Conservation (phyloP, 2,888 invertebrate species). For the Rhagium mordax region DNA sequence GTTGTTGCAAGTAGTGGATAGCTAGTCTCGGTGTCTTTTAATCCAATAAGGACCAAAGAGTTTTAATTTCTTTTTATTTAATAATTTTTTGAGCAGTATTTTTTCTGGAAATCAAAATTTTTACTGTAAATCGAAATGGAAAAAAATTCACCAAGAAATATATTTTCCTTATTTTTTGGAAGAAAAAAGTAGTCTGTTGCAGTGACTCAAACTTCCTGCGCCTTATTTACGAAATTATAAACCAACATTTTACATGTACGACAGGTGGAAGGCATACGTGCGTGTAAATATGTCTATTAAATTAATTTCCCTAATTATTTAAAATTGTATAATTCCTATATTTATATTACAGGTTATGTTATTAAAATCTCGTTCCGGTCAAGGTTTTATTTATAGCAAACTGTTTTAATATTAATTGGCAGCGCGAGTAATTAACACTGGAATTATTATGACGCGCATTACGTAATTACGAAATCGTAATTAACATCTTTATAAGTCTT, state of each 20-base stretch:
- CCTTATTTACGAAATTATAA: too few relatives aligned
- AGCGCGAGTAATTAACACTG: slow-evolving; percentile 1
- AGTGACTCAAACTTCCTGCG: too few relatives aligned
- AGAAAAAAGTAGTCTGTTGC: too few relatives aligned
- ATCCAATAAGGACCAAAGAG: too few relatives aligned
- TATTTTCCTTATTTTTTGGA: too few relatives aligned
- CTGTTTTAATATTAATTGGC: slow-evolving; percentile 8
- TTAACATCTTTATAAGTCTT: neutral
- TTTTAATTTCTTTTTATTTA: too few relatives aligned
- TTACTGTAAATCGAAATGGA: too few relatives aligned
- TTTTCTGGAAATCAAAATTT: too few relatives aligned
- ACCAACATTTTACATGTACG: neutral
- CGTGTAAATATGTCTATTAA: neutral
- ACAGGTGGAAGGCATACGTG: neutral
- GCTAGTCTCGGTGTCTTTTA: too few relatives aligned
- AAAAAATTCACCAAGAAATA: too few relatives aligned
- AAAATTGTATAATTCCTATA: slow-evolving; percentile 3
- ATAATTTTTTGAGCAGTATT: too few relatives aligned
- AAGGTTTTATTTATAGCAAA: slow-evolving; percentile 17
- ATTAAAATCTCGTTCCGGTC: slow-evolving; percentile 15
- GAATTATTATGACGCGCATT: neutral
- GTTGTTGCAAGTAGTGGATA: too few relatives aligned
- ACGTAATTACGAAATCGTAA: neutral
- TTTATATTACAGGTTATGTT: neutral
- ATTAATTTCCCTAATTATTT: neutral